A percentile compares a stretch with the other conserved stretches of the same genome.
These are phyloP conservation scores for Copidosoma floridanum DNA, from an alignment of 1,140 invertebrate genomes.

Conservation along the genomic window DNA sequence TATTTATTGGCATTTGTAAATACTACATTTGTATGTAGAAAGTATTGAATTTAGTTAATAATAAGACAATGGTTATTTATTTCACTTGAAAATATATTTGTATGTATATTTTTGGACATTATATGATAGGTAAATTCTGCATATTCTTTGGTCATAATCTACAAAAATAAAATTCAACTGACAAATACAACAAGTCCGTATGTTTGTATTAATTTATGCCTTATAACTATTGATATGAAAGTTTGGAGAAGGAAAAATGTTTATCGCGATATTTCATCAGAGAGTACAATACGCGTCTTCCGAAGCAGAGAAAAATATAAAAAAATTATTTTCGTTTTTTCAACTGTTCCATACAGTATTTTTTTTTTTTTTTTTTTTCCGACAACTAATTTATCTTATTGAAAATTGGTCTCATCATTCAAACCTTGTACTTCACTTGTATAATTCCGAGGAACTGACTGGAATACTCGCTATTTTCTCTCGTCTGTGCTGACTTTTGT, in stretches of 20 bases:
- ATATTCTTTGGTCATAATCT: constrained; percentile 20
- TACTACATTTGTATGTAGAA: constrained; percentile 4
- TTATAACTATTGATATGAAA: not conserved
- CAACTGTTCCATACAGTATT: not conserved
- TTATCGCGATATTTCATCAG: too few relatives aligned
- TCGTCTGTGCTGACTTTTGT: too few relatives aligned
- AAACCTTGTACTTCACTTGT: not conserved
- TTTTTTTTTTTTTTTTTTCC: not conserved
- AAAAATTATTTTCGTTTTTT: not conserved
- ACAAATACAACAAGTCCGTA: constrained; percentile 33
- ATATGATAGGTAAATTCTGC: constrained; percentile 27
- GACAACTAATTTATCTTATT: not conserved
- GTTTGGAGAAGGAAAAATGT: not conserved
- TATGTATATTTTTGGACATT: constrained; percentile 20
- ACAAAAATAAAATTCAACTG: constrained; percentile 33
- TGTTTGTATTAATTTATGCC: constrained; percentile 1
- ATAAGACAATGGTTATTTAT: constrained; percentile 7
- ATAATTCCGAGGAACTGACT: constrained; percentile 3
- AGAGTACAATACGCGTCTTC: too few relatives aligned
- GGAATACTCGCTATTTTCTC: not conserved
- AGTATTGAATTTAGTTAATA: constrained; percentile 8
- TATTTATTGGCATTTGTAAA: constrained; percentile 1
- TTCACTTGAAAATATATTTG: constrained; percentile 27
- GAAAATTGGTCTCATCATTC: not conserved
- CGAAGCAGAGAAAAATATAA: not conserved